These are phyloP conservation scores for Beaufortia kweichowensis DNA, from an alignment of 2,113 vertebrate species.

Conservation along the genomic window DNA sequence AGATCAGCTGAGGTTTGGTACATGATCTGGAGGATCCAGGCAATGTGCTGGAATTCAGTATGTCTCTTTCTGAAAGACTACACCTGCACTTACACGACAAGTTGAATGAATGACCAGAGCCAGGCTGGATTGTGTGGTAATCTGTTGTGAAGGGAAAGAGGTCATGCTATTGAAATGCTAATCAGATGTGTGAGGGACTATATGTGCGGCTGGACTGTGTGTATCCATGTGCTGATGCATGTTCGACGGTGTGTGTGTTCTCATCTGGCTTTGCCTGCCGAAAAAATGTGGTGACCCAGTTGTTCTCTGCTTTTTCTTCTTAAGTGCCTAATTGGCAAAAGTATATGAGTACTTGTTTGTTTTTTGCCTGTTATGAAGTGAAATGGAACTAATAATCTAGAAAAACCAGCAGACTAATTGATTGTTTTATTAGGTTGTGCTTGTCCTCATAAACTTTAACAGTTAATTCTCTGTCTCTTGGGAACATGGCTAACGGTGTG, in stretches of 20 bases:
- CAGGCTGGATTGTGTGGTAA: constrained; percentile 39
- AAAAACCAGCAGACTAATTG: not conserved
- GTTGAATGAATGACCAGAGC: constrained; percentile 31
- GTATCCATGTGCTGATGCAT: not conserved
- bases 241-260: constrained; percentile 10
- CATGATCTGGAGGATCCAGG: not conserved
- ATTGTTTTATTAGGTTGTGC: not conserved
- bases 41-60: constrained; percentile 8
- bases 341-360: not conserved
- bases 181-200: constrained; percentile 35
- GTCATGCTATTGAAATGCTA: constrained; percentile 52
- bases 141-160: constrained; percentile 46
- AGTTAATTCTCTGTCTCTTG: constrained; percentile 24
- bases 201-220: constrained; percentile 25
- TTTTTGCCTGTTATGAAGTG: not conserved
- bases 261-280: constrained; percentile 10
- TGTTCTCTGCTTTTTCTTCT: constrained; percentile 32
- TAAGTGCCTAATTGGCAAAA: not conserved
- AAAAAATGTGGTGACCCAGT: constrained; percentile 40
- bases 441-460: constrained; percentile 28
- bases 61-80: constrained; percentile 15
- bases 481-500: constrained; percentile 23
- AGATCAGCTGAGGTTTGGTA: not conserved
- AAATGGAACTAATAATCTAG: not conserved
- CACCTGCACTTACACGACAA: constrained; percentile 45